These are phyloP conservation scores for Drosophila koepferae DNA, from an alignment of 2,888 invertebrate genomes.

Conservation along the genomic window DNA sequence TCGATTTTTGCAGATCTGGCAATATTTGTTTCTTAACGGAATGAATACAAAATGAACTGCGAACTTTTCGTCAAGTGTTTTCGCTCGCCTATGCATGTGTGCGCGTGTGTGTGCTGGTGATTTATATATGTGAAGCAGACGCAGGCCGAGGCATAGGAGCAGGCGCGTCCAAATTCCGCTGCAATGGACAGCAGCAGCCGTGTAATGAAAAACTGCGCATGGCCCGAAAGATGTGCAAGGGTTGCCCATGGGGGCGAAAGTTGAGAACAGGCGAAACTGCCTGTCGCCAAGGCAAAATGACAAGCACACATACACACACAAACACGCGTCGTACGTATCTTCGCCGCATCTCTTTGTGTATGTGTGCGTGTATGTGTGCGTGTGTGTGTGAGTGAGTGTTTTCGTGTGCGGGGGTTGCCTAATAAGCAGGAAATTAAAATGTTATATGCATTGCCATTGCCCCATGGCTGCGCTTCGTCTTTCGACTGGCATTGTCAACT, in stretches of 20 bases:
- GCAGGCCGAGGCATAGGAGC: constrained; percentile 46
- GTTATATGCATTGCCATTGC: constrained; percentile 75
- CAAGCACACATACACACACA: constrained; percentile 22
- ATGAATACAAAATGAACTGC: not conserved
- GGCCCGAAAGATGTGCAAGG: constrained; percentile 53
- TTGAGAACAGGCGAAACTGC: constrained; percentile 17
- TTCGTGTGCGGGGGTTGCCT: constrained; percentile 43
- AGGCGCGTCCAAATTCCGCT: constrained; percentile 69
- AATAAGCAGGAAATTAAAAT: constrained; percentile 83
- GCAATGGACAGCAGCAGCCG: constrained; percentile 70
- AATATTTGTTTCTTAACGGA: not conserved
- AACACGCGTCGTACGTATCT: constrained; percentile 44
- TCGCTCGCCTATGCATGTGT: constrained; percentile 2
- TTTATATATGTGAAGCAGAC: constrained; percentile 53
- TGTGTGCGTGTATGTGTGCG: constrained; percentile 21
- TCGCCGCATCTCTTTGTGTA: constrained; percentile 60
- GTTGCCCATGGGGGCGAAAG: not conserved
- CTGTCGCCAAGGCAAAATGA: constrained; percentile 45
- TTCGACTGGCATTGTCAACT: constrained; percentile 53
- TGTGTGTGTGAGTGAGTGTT: constrained; percentile 24
- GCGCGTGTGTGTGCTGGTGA: constrained; percentile 37
- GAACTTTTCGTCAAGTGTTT: constrained; percentile 12
- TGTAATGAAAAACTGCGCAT: constrained; percentile 73
- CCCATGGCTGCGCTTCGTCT: constrained; percentile 36
- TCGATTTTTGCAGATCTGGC: not conserved